Conservation (phyloP, 2,113 vertebrate genomes). For the Tauraco erythrolophus region DNA sequence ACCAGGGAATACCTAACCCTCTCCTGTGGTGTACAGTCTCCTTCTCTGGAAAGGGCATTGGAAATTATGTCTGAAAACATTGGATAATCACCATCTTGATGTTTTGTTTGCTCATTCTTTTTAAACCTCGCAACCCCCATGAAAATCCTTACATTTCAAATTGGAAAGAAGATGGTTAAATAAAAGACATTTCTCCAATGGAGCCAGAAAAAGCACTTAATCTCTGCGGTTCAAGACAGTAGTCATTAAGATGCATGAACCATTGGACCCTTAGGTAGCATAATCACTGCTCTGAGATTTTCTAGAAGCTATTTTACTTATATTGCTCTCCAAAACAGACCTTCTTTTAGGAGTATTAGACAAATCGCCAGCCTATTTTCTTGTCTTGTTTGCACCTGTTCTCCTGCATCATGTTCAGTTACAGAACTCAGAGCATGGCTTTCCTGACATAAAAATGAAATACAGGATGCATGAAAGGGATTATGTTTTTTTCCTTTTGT, state of each 20-base stretch:
- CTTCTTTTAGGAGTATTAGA: not conserved
- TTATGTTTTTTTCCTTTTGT: no score
- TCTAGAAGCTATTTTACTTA: not conserved
- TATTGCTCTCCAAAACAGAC: not conserved
- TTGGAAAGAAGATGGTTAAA: not conserved
- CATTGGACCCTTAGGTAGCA: not conserved
- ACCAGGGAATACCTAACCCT: rapidly evolving
- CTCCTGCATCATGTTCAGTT: not conserved
- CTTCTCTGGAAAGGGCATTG: not conserved
- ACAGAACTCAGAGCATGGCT: not conserved
- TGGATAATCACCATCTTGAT: not conserved
- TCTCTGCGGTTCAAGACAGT: not conserved
- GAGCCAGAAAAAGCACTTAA: not conserved
- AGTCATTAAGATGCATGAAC: not conserved
- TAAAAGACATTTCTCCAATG: not conserved
- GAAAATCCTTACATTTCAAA: not conserved
- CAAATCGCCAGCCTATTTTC: not conserved
- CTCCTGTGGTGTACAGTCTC: no score
- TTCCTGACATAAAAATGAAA: not conserved
- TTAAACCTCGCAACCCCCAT: not conserved
- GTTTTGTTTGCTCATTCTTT: not conserved
- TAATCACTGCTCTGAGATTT: not conserved
- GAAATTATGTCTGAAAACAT: not conserved
- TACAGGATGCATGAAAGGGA: not conserved
- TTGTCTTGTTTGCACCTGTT: not conserved